Evolutionary conservation across 1,140 invertebrate species (phyloP).

Genomic region (Lordiphosa collinella): DNA sequence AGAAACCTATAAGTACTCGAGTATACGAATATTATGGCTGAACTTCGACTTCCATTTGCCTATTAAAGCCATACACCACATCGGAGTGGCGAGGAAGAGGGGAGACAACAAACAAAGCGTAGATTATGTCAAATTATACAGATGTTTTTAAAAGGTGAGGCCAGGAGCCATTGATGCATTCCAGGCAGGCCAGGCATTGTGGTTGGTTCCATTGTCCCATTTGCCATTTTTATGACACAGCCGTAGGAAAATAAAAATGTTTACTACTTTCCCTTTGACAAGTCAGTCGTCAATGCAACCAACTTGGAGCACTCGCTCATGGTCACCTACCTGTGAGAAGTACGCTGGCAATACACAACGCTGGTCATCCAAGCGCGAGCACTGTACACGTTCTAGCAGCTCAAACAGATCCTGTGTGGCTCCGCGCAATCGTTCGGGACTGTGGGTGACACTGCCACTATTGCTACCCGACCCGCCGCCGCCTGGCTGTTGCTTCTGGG

Average conservation of each 20-base stretch:
- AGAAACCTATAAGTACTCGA: no score
- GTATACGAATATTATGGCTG: no score
- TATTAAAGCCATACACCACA: constrained; percentile 32
- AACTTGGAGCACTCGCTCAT: neutral
- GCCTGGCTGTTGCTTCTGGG: constrained; percentile 44
- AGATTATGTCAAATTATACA: constrained; percentile 75
- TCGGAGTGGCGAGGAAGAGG: no score
- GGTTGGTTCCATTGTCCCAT: constrained; percentile 38
- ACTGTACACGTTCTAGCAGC: constrained; percentile 93
- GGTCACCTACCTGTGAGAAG: constrained; percentile 88
- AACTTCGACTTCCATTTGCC: constrained; percentile 31
- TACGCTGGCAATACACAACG: constrained; percentile 93
- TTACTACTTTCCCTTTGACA: constrained; percentile 39
- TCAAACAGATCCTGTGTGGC: constrained; percentile 92
- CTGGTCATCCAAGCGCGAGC: constrained; percentile 95
- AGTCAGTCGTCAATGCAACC: constrained; percentile 31
- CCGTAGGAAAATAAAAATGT: constrained; percentile 37
- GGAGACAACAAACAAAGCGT: constrained; percentile 48
- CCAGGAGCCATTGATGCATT: neutral
- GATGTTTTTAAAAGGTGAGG: constrained; percentile 55
- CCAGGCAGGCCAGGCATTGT: constrained; percentile 2
- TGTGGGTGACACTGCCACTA: constrained; percentile 79
- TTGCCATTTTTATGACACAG: constrained; percentile 57
- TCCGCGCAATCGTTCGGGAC: constrained; percentile 82
- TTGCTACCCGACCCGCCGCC: constrained; percentile 6